These are phyloP conservation scores for Gasterosteus nipponicus DNA, from an alignment of 2,113 vertebrate genomes.

Conservation along the genomic window DNA sequence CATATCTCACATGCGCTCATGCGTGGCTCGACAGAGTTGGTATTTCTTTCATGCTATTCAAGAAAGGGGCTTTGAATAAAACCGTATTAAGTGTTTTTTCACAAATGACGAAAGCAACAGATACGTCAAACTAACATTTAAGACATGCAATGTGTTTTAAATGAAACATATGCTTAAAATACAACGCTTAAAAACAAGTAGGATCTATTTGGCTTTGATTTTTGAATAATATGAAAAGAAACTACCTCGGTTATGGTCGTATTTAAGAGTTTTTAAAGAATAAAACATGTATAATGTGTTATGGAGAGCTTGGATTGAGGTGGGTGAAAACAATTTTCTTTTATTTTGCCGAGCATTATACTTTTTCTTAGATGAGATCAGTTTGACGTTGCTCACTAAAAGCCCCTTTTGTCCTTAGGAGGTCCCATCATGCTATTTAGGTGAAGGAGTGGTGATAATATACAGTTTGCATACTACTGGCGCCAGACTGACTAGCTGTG, in stretches of 20 bases:
- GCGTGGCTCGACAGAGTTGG: slow-evolving; percentile 82
- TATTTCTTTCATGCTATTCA: slow-evolving; percentile 81
- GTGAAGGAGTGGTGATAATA: slow-evolving; percentile 97
- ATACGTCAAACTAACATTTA: slow-evolving; percentile 1
- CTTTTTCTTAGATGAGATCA: slow-evolving; percentile 91
- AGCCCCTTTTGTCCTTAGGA: slow-evolving; percentile 84
- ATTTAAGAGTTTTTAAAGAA: slow-evolving; percentile 12
- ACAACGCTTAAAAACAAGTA: not conserved
- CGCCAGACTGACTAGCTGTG: slow-evolving; percentile 94
- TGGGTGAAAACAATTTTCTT: slow-evolving; percentile 72
- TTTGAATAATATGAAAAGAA: slow-evolving; percentile 3
- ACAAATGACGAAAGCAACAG: slow-evolving; percentile 22
- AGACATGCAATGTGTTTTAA: not conserved
- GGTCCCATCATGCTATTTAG: slow-evolving; percentile 88
- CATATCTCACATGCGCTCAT: slow-evolving; percentile 85
- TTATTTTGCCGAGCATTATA: slow-evolving; percentile 82
- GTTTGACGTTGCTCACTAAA: slow-evolving; percentile 89
- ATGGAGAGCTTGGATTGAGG: slow-evolving; percentile 70
- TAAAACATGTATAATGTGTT: slow-evolving; percentile 59
- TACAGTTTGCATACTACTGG: slow-evolving; percentile 95
- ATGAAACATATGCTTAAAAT: slow-evolving; percentile 6
- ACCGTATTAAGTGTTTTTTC: slow-evolving; percentile 50
- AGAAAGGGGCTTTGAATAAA: slow-evolving; percentile 60
- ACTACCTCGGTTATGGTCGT: not conserved
- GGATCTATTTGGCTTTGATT: not conserved